A percentile compares a stretch with the other conserved stretches of the same genome.
phyloP scores from a whole-genome alignment of 2,888 invertebrate genomes.

The Sesia apiformis region DNA sequence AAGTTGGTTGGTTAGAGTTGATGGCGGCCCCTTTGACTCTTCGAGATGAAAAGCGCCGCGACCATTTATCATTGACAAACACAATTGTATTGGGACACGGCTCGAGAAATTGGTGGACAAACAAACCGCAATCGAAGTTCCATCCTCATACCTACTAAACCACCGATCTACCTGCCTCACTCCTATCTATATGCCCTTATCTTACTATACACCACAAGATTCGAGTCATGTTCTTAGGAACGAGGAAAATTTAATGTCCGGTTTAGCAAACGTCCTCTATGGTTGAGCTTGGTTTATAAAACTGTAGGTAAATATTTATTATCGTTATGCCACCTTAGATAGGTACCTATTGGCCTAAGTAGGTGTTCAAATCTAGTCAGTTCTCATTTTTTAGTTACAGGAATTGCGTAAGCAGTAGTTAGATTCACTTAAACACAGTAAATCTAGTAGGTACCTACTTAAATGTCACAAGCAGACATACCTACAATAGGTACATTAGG shows the following conservation, averaged over 20 bases:
- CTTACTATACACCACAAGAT: neutral
- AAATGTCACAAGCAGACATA: too few species aligned
- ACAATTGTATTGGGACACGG: conserved; percentile 69
- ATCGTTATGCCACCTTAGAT: too few species aligned
- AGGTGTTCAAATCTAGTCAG: too few species aligned
- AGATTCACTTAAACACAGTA: too few species aligned
- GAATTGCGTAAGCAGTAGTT: too few species aligned
- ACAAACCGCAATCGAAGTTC: conserved; percentile 54
- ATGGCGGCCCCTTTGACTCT: conserved; percentile 61
- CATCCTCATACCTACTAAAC: conserved; percentile 9
- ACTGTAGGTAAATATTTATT: too few species aligned
- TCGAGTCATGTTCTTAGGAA: neutral
- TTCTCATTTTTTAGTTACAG: too few species aligned
- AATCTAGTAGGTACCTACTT: too few species aligned
- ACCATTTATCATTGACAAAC: conserved; percentile 74
- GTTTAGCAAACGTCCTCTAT: too few species aligned
- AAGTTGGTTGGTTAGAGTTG: conserved; percentile 16
- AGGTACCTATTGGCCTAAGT: too few species aligned
- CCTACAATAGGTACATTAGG: too few species aligned
- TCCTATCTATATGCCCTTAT: neutral
- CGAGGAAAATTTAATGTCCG: neutral
- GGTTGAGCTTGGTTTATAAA: too few species aligned
- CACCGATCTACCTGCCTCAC: neutral
- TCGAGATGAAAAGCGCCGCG: conserved; percentile 69
- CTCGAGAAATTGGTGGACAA: conserved; percentile 66